Evolutionary conservation across 1,140 invertebrate genomes (phyloP).

Genomic region (Steinernema feltiae): DNA sequence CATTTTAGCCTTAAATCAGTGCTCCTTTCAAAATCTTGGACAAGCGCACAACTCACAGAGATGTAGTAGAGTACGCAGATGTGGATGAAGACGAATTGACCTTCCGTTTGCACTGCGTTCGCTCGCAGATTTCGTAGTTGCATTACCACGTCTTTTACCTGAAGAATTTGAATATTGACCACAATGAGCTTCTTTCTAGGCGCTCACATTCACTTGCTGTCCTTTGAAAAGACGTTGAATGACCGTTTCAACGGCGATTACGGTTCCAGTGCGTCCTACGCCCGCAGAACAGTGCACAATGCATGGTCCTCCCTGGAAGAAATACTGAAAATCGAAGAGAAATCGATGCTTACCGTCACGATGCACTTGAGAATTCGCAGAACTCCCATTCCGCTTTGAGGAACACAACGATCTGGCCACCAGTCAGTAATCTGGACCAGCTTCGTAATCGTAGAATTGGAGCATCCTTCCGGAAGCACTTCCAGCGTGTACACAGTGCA

Average conservation of each 20-base stretch:
- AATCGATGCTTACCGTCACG: neutral
- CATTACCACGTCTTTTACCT: slow-evolving; percentile 25
- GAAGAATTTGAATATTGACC: neutral
- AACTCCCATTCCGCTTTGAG: neutral
- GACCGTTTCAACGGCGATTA: neutral
- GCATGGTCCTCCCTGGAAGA: neutral
- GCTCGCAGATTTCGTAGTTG: slow-evolving; percentile 22
- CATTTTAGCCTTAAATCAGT: slow-evolving; percentile 32
- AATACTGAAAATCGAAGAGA: neutral
- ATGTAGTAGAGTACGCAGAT: slow-evolving; percentile 31
- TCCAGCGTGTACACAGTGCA: neutral
- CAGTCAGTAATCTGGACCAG: neutral
- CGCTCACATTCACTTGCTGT: neutral
- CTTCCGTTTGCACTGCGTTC: slow-evolving; percentile 21
- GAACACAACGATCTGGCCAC: neutral
- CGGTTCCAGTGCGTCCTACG: neutral
- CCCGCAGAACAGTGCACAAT: neutral
- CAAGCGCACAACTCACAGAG: neutral
- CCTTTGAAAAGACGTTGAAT: neutral
- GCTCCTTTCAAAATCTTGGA: neutral
- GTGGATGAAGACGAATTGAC: slow-evolving; percentile 25
- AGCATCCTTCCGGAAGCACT: neutral
- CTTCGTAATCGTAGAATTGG: neutral
- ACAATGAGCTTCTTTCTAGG: neutral
- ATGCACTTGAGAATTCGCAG: neutral